phyloP scores from a whole-genome alignment of 1,140 invertebrate genomes.

The Pseudomyrmex dendroicus region DNA sequence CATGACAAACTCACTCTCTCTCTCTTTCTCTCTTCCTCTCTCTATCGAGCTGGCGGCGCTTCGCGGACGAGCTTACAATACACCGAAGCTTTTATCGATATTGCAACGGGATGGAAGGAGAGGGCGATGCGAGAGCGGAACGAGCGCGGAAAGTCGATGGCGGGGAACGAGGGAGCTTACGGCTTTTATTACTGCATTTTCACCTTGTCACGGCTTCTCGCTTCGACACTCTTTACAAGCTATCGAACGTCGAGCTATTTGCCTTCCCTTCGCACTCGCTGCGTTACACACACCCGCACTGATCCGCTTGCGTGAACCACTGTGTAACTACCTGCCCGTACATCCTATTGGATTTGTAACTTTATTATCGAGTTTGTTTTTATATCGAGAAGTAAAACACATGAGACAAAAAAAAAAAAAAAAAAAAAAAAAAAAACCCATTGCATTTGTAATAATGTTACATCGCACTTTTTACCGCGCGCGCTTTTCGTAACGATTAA shows the following conservation, averaged over 20 bases:
- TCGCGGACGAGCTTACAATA: conserved; percentile 83
- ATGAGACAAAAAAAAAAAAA: no score
- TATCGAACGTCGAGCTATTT: conserved; percentile 78
- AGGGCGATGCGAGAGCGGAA: conserved; percentile 44
- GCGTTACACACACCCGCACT: conserved; percentile 38
- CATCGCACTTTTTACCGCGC: conserved; percentile 15
- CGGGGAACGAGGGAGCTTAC: conserved; percentile 74
- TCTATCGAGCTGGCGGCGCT: conserved; percentile 75
- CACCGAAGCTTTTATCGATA: conserved; percentile 85
- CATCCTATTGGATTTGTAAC: conserved; percentile 38
- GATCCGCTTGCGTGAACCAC: conserved; percentile 46
- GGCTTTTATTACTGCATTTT: conserved; percentile 85
- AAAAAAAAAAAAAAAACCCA: no score
- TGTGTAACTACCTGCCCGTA: conserved; percentile 18
- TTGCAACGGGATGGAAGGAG: conserved; percentile 73
- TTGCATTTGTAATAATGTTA: conserved; percentile 2
- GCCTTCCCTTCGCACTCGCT: conserved; percentile 40
- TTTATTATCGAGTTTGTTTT: conserved; percentile 52
- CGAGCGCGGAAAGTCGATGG: conserved; percentile 65
- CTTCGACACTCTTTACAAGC: conserved; percentile 81
- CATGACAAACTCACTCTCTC: conserved; percentile 83
- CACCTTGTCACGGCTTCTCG: conserved; percentile 83
- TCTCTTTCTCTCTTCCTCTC: conserved; percentile 80
- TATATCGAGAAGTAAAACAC: conserved; percentile 26
- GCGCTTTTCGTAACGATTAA: conserved; percentile 29